Evolutionary conservation across 2,797 vertebrate genomes (phyloP), one percentile per base, ranked within the genome.

Genomic region (Kryptopterus vitreolus): DNA sequence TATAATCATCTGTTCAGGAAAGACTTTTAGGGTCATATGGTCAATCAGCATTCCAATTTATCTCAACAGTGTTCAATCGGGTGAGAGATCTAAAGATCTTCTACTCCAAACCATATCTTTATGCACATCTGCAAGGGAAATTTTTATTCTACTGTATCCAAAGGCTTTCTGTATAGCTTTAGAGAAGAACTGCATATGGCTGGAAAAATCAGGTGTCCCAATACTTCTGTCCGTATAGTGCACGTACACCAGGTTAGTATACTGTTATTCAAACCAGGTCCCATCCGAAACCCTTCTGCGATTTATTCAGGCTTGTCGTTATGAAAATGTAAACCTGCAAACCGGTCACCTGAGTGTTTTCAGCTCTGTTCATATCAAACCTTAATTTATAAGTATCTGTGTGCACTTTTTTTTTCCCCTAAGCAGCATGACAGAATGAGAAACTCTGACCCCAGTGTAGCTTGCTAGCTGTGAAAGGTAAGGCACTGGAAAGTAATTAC

Each of bases 401-500:
- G n/a, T 72, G 31, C 33, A 48, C 72, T 48, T 16, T 38, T 68
- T 69, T 53, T 46, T 3, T 13, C 16, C 20, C 18, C 8, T 50
- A 59, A 81, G 65, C 62, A n/a, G 58, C 55, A 68, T 75, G 35
- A 66, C 22, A 71, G 50, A 78, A 70, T 9, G 12, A 79, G 69
- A 83, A 77, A 10, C 18, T 43, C 73, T 59, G 75, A 81, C 69
- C 48, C 73, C 48, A 68, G 57, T 79, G 48, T 31, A 74, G 31
- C 52, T 78, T 59, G 66, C 79, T 77, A 59, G 71, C 79, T 52
- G 43, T 29, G 43, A 83, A 63, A 66, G 65, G 76, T 69, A 61
- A 77, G 15, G 65, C 43, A 65, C 26, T 0, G 48, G 70, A 78
- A 82, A 70, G 78, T 62, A 66, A 85, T 85, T 81, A 81, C 65